phyloP scores from a whole-genome alignment of 2,888 invertebrate species.

The Tinea trinotella region DNA sequence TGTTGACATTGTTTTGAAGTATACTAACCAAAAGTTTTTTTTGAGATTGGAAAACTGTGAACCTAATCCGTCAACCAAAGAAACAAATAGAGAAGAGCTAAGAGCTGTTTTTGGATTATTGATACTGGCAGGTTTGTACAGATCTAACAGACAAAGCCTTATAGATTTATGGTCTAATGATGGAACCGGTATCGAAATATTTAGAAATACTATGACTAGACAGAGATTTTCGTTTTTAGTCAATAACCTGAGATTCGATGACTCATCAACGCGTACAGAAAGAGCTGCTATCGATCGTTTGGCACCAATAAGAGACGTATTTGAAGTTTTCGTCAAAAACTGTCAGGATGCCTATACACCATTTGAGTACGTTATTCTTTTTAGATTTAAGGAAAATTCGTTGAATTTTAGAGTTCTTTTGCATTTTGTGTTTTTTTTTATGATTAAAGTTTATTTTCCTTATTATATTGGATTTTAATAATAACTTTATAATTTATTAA shows the following conservation, averaged over 20 bases:
- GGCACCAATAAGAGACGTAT: constrained; percentile 13
- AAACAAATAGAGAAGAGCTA: not conserved
- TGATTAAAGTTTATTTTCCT: too few species aligned
- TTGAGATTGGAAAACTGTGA: too few species aligned
- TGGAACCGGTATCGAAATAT: not conserved
- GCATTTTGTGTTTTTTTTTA: too few species aligned
- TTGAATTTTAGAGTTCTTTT: too few species aligned
- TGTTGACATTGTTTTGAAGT: too few species aligned
- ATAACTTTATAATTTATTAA: too few species aligned
- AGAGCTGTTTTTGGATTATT: not conserved
- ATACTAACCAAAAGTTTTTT: too few species aligned
- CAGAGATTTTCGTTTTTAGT: not conserved
- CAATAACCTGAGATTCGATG: constrained; percentile 5
- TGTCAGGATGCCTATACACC: constrained; percentile 15
- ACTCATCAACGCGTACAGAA: not conserved
- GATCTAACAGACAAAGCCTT: not conserved
- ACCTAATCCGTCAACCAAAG: too few species aligned
- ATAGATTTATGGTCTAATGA: not conserved
- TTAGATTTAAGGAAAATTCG: too few species aligned
- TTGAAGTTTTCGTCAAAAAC: not conserved
- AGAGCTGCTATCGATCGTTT: not conserved
- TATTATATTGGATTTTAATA: too few species aligned
- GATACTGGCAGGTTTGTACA: not conserved
- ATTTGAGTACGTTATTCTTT: too few species aligned
- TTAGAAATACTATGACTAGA: not conserved